Base-by-base conservation (phyloP, 2,888 invertebrate genomes). In the Thymelicus sylvestris region DNA sequence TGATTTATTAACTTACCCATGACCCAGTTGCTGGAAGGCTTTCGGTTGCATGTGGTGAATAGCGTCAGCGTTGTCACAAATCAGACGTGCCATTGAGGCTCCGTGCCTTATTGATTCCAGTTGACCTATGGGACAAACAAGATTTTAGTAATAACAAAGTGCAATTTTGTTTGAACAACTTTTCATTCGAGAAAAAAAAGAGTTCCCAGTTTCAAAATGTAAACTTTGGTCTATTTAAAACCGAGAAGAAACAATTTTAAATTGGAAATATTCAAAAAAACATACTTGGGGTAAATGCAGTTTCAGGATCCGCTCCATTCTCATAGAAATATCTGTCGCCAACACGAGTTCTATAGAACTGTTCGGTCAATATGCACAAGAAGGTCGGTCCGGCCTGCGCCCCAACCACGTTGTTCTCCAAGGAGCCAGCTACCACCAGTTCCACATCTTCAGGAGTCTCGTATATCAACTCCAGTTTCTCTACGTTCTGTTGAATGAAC, bases 301-400 rank as follows among this genome's bases (percentile, higher is more conserved):
- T 90, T 2, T 94, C 87, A 0, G 79, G 80, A 59, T 95, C 94
- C 72, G 95, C 94, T 6, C 95, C 95, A 77, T 96, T 95, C 86
- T 97, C 97, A 80, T 95, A 98, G 95, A 97, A 98, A 89, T 95
- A 98, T 73, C 98, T 94, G 88, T 98, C 98, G 0, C 97, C 98
- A 8, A 95, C 96, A 79, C 98, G 95, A 0, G 98, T 97, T 75
- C 97, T 95, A 83, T 96, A 97, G 92, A 98, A 98, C 89, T 98
- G 98, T 83, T 97, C 97, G 0, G 97, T 96, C 6, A 98, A 90
- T 76, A 98, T 96, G 83, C 98, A 98, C 3, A 97, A 94, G 94
- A 97, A 98, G 0, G 98, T 98, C 0, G 98, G 98, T 0, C 98
- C 98, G 0, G 97, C 95, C 62, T 97, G 93, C 0, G 98, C 96